phyloP scores from a whole-genome alignment of 2,113 vertebrate genomes.

The human (Homo sapiens) region GRCh38 chr18:54148501-54149000 shows the following conservation, averaged over 20 bases:
- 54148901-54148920: background rate
- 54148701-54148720: background rate
- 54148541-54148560: background rate
- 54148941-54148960: background rate
- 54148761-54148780: background rate
- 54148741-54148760: background rate
- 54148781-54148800: background rate
- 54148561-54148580: background rate
- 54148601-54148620: background rate
- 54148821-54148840: background rate
- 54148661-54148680: background rate
- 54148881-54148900: accelerated
- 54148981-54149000: background rate
- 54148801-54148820: too few relatives aligned
- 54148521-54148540: background rate
- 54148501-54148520: accelerated
- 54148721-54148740: background rate
- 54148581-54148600: background rate
- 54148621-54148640: background rate
- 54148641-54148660: background rate
- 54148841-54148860: background rate
- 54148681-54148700: background rate
- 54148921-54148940: too few relatives aligned
- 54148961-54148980: background rate
- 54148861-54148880: background rate